phyloP scores from a whole-genome alignment of 1,140 invertebrate species.

The Brachystomella parvula region DNA sequence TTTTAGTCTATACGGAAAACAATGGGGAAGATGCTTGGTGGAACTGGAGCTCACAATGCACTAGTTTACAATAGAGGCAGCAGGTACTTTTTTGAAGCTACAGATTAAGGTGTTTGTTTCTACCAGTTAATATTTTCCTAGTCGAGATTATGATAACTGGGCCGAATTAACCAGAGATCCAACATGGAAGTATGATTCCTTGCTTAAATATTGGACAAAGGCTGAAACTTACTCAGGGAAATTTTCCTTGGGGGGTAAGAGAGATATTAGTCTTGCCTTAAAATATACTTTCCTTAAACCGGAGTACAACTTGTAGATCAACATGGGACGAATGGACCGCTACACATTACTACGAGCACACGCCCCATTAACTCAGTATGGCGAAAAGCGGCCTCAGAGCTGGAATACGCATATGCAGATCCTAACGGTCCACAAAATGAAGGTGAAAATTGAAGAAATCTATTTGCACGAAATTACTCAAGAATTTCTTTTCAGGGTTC shows the following conservation, averaged over 20 bases:
- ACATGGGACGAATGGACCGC: slow-evolving; percentile 12
- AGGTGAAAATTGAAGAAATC: background rate
- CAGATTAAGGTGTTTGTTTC: no score
- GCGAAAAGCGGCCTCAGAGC: slow-evolving; percentile 9
- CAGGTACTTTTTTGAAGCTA: slow-evolving; percentile 52
- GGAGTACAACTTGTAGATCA: slow-evolving; percentile 8
- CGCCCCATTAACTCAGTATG: background rate
- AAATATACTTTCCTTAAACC: background rate
- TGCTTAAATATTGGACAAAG: background rate
- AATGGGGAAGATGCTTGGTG: slow-evolving; percentile 46
- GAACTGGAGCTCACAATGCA: slow-evolving; percentile 70
- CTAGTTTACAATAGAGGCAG: slow-evolving; percentile 85
- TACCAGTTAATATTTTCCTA: background rate
- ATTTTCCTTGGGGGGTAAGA: background rate
- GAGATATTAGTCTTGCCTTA: background rate
- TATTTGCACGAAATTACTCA: background rate
- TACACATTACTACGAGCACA: background rate
- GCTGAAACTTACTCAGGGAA: background rate
- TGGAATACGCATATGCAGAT: slow-evolving; percentile 15
- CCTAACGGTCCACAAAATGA: slow-evolving; percentile 16
- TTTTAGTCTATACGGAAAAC: slow-evolving; percentile 25
- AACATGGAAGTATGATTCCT: background rate
- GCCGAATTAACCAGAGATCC: slow-evolving; percentile 1
- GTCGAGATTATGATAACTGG: slow-evolving; percentile 11
- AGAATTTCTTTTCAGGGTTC: slow-evolving; percentile 12